phyloP scores from a whole-genome alignment of 2,888 invertebrate genomes.

The Dicranocentrus wangi region DNA sequence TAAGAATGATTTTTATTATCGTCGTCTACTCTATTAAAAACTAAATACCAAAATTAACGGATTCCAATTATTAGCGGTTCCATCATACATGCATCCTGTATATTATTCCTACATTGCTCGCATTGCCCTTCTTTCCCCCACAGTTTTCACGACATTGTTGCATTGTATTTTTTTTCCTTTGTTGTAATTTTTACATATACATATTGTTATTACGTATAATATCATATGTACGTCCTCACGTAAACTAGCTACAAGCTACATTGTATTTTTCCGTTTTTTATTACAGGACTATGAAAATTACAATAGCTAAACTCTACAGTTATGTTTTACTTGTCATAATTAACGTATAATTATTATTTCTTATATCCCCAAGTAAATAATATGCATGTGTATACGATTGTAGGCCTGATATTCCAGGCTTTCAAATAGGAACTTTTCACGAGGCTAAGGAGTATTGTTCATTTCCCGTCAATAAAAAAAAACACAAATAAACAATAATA shows the following conservation, averaged over 20 bases:
- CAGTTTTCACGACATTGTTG: neutral
- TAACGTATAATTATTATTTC: conserved; percentile 60
- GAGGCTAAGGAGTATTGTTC: conserved; percentile 71
- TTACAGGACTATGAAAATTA: conserved; percentile 72
- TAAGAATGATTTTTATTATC: no score
- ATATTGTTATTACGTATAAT: conserved; percentile 19
- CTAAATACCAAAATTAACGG: no score
- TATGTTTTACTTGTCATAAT: conserved; percentile 47
- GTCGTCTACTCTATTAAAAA: no score
- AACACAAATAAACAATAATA: conserved; percentile 32
- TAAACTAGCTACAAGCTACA: conserved; percentile 13
- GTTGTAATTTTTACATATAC: conserved; percentile 4
- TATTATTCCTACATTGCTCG: no score
- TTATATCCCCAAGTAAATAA: conserved; percentile 69
- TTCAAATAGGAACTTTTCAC: conserved; percentile 71
- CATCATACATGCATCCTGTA: no score
- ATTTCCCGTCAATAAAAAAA: conserved; percentile 43
- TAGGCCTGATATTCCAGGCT: conserved; percentile 71
- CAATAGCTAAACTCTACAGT: conserved; percentile 65
- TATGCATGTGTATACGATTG: conserved; percentile 72
- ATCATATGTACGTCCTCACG: neutral
- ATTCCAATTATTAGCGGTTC: no score
- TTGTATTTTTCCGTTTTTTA: conserved; percentile 37
- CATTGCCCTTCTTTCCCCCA: no score
- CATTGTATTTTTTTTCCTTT: neutral